These are phyloP conservation scores for Peromyscus nudipes DNA, from an alignment of 2,797 vertebrate species.

Conservation along the genomic window DNA sequence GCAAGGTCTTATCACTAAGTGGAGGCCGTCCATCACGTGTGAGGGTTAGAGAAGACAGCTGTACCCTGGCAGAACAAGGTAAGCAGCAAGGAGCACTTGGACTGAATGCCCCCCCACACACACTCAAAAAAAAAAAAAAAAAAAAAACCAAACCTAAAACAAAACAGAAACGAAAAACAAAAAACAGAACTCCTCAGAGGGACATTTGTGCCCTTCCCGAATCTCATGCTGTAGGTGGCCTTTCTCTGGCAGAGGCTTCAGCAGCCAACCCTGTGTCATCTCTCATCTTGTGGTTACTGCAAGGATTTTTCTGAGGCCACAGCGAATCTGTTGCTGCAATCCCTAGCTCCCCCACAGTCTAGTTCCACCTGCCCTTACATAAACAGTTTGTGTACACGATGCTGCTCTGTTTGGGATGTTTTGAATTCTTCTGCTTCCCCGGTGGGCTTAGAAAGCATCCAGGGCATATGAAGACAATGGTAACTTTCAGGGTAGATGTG, in stretches of 20 bases:
- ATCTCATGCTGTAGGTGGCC: fast-evolving
- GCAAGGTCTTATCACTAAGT: not conserved
- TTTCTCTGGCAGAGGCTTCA: not conserved
- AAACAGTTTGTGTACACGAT: not conserved
- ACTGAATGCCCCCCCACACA: not conserved
- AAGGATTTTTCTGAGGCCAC: not conserved
- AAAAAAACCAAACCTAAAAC: no score
- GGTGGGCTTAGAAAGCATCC: constrained; percentile 57
- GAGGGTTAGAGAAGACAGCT: not conserved
- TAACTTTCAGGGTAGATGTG: constrained; percentile 53
- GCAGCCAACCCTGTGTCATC: not conserved
- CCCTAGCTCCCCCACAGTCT: not conserved
- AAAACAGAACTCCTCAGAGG: not conserved
- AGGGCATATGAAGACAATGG: constrained; percentile 34
- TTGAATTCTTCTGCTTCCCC: not conserved
- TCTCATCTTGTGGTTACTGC: not conserved
- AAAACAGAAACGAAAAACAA: not conserved
- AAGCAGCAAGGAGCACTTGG: not conserved
- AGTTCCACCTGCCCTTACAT: not conserved
- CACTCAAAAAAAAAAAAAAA: not conserved
- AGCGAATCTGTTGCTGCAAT: constrained; percentile 36
- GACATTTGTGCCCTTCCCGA: not conserved
- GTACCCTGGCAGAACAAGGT: not conserved
- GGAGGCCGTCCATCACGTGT: fast-evolving
- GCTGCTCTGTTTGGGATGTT: not conserved